Evolutionary conservation across 2,113 vertebrate genomes (phyloP).

Genomic region (Pygoscelis antarcticus): DNA sequence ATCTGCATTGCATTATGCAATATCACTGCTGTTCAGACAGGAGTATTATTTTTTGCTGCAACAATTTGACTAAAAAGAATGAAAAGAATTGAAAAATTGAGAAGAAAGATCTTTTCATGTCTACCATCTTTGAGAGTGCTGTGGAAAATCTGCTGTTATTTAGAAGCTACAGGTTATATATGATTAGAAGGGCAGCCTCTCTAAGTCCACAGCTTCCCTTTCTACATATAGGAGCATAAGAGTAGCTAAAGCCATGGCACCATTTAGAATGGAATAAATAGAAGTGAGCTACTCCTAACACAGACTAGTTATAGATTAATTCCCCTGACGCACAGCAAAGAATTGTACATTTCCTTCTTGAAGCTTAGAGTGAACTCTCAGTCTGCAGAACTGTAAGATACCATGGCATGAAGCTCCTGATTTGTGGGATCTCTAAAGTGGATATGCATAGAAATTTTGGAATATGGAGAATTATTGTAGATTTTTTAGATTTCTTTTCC

Average conservation of each 20-base stretch:
- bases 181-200: background rate
- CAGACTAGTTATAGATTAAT: background rate
- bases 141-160: background rate
- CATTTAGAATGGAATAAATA: background rate
- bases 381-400: background rate
- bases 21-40: background rate
- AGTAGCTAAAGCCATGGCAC: background rate
- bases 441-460: background rate
- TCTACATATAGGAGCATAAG: background rate
- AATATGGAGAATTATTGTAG: background rate
- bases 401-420: background rate
- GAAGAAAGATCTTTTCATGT: background rate
- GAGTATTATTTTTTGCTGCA: background rate
- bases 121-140: background rate
- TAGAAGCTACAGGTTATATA: background rate
- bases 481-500: background rate
- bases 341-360: background rate
- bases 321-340: background rate
- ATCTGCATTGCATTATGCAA: background rate
- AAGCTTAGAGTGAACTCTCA: background rate
- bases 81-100: background rate
- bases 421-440: background rate
- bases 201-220: background rate
- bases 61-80: background rate
- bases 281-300: background rate